A percentile compares a stretch with the other conserved stretches of the same genome.
phyloP scores from a whole-genome alignment of 2,888 invertebrate species.

The Calameuta idolon region DNA sequence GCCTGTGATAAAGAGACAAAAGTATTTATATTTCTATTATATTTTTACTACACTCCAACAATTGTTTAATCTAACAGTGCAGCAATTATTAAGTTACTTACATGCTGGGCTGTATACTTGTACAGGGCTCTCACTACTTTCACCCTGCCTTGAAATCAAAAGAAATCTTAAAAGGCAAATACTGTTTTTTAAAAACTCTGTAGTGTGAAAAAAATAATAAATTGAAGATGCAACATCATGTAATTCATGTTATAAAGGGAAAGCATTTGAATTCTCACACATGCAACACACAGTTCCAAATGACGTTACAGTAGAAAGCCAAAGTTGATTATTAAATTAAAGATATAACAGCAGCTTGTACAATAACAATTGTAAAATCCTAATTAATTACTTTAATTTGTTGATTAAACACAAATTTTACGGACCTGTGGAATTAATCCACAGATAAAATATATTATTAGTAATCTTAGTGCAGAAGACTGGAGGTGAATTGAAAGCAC shows the following conservation, averaged over 20 bases:
- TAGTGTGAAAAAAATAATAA: neutral
- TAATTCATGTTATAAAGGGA: neutral
- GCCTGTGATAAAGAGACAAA: slow-evolving; percentile 54
- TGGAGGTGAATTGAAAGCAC: neutral
- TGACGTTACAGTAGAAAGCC: neutral
- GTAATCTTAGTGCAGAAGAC: neutral
- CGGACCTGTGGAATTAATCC: neutral
- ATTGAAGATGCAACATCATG: neutral
- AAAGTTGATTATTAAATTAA: neutral
- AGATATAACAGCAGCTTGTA: neutral
- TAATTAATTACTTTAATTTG: neutral
- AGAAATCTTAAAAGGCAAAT: neutral
- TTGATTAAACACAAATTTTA: neutral
- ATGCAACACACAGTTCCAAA: neutral
- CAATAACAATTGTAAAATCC: neutral
- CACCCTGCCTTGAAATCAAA: slow-evolving; percentile 66
- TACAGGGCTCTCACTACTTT: slow-evolving; percentile 72
- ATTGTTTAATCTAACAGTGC: neutral
- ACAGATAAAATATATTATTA: neutral
- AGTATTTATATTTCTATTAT: slow-evolving; percentile 14
- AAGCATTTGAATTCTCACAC: neutral
- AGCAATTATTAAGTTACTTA: slow-evolving; percentile 50
- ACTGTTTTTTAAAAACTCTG: neutral
- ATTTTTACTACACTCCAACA: neutral
- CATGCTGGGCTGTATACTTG: slow-evolving; percentile 71